A percentile compares a stretch with the other conserved stretches of the same genome.
Conservation (phyloP, 2,797 vertebrate genomes). For the Eutrigla gurnardus region DNA sequence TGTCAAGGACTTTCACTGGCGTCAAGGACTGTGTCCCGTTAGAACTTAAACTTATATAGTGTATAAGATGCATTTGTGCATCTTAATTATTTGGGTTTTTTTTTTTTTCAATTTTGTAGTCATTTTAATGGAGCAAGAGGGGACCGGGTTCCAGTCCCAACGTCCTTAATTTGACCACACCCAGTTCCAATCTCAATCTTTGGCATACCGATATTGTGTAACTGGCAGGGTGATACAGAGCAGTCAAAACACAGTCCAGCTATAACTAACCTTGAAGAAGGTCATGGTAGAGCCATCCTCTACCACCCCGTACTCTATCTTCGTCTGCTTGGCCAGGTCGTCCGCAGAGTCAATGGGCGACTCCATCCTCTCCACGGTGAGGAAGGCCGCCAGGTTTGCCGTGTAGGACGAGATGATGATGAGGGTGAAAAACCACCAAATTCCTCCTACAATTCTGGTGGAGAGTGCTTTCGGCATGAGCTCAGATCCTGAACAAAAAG, state of each 20-base stretch:
- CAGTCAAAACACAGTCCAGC: not conserved
- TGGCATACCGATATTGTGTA: not conserved
- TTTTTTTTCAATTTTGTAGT: too few species aligned
- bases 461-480: slow-evolving; percentile 99
- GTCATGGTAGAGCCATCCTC: slow-evolving; percentile 98
- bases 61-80: too few species aligned
- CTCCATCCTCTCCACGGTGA: slow-evolving; percentile 99
- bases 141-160: too few species aligned
- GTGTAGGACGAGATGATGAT: slow-evolving; percentile 99
- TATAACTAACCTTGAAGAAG: slow-evolving; percentile 94
- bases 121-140: too few species aligned
- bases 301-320: slow-evolving; percentile 97
- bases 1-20: too few species aligned
- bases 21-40: too few species aligned
- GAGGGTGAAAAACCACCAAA: slow-evolving; percentile 99
- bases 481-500: slow-evolving; percentile 96
- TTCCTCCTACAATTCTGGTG: slow-evolving; percentile 99
- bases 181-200: not conserved
- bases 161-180: too few species aligned
- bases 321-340: slow-evolving; percentile 98
- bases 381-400: slow-evolving; percentile 98
- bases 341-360: slow-evolving; percentile 98
- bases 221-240: not conserved
- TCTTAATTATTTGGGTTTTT: too few species aligned
- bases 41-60: too few species aligned